Evolutionary conservation across 2,888 invertebrate species (phyloP), one percentile per base, ranked within the genome.

Genomic region (Adelphocoris suturalis): DNA sequence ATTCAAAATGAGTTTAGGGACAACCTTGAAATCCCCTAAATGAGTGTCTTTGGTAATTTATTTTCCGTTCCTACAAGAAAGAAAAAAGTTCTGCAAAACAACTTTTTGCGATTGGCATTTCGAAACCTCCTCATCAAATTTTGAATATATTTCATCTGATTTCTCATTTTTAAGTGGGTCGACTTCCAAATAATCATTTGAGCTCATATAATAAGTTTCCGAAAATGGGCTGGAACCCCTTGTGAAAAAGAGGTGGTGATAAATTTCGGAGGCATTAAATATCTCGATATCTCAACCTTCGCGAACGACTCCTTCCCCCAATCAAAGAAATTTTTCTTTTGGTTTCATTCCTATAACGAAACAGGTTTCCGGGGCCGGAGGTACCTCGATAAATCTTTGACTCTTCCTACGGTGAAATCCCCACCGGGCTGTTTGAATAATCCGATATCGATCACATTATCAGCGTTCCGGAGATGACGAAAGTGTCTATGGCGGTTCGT

Each of bases 401-500:
- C 1, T 23, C 37, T 37, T 37, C 37, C 37, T 2, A 12, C 68
- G 27, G 68, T 23, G 68, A 13, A 27, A 68, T 68, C 68, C 27
- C 23, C 27, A 3, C 2, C 23, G 68, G 19, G 27, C 23, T 23
- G 68, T 68, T 68, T 23, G 68, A 68, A 68, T 23, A 68, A 68
- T 68, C 68, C 68, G 68, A 68, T 68, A 68, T 68, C 19, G 68
- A 68, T 68, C 68, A 68, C 68, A 68, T 68, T 68, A 68, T 68
- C 68, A 4, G 68, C 68, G 27, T 68, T 68, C 68, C 68, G 19
- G 19, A 5, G 68, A 68, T 68, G 68, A 68, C 68, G 68, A 68
- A 68, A 68, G 23, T 68, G 68, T 23, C 27, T 4, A 27, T n/a
- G 27, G 11, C 23, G 19, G 23, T 23, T 68, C 23, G 68, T 68